Percentiles rank a stretch among this genome's conserved stretches.
These are phyloP conservation scores for Chrysemys picta DNA, from an alignment of 2,113 vertebrate species.

Conservation along the genomic window DNA sequence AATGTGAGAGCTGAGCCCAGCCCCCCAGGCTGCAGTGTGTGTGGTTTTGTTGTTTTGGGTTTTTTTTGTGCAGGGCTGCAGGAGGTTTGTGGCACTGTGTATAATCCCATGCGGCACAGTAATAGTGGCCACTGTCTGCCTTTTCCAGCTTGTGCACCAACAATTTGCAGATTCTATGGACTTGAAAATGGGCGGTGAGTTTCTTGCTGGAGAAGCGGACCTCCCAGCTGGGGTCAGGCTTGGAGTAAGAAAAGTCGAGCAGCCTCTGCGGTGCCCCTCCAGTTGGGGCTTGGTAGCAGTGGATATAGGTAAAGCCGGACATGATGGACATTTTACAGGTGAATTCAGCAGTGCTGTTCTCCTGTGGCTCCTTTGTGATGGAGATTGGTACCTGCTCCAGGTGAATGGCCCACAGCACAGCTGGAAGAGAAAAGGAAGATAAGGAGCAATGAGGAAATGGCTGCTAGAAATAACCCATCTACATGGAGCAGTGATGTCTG, in stretches of 20 bases:
- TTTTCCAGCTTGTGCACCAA: background rate
- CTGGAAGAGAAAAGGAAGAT: background rate
- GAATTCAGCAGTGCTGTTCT: background rate
- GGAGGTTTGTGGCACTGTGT: background rate
- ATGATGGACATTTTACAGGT: background rate
- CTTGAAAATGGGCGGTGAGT: background rate
- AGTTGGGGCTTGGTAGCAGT: background rate
- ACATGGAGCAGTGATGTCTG: background rate
- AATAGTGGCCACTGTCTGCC: background rate
- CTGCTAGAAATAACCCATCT: background rate
- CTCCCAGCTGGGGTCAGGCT: background rate
- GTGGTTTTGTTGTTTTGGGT: too few relatives aligned
- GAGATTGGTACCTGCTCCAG: background rate
- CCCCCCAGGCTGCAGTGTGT: background rate
- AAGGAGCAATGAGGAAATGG: background rate
- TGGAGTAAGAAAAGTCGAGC: background rate
- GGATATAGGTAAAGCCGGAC: fast-evolving
- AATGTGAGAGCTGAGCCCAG: background rate
- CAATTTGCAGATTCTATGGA: background rate
- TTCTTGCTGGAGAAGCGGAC: background rate
- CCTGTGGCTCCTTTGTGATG: fast-evolving
- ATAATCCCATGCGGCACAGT: background rate
- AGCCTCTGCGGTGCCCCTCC: background rate
- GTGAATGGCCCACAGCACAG: background rate
- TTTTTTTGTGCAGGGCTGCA: background rate